Evolutionary conservation across 2,113 vertebrate species (phyloP).

Genomic region (Trematocara macrostoma): DNA sequence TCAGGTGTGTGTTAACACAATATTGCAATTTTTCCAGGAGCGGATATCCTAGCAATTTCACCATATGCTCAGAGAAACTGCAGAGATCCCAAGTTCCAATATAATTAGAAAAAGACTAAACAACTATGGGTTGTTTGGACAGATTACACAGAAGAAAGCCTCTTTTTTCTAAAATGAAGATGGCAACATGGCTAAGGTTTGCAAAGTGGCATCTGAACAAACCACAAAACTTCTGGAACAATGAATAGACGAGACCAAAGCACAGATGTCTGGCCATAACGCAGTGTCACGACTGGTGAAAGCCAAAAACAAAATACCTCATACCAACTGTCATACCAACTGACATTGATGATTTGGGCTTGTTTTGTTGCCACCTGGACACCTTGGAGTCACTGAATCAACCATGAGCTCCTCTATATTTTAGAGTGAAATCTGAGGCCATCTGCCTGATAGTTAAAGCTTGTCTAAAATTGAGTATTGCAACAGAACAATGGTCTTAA

Average conservation of each 20-base stretch:
- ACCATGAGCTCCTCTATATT: background rate
- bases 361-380: background rate
- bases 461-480: background rate
- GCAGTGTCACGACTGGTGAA: background rate
- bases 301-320: background rate
- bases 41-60: background rate
- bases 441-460: background rate
- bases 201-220: background rate
- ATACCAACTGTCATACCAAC: background rate
- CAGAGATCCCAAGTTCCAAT: background rate
- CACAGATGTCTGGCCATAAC: background rate
- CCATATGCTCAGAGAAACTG: background rate
- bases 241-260: background rate
- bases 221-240: background rate
- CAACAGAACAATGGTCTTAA: background rate
- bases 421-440: background rate
- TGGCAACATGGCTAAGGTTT: background rate
- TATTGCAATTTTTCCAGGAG: background rate
- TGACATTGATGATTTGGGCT: background rate
- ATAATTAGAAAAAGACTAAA: background rate
- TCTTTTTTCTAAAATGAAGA: background rate
- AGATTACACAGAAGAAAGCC: background rate
- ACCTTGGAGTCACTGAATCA: background rate
- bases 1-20: background rate
- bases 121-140: background rate